Conservation (phyloP, 2,888 invertebrate genomes). For the Mesoligia furuncula region DNA sequence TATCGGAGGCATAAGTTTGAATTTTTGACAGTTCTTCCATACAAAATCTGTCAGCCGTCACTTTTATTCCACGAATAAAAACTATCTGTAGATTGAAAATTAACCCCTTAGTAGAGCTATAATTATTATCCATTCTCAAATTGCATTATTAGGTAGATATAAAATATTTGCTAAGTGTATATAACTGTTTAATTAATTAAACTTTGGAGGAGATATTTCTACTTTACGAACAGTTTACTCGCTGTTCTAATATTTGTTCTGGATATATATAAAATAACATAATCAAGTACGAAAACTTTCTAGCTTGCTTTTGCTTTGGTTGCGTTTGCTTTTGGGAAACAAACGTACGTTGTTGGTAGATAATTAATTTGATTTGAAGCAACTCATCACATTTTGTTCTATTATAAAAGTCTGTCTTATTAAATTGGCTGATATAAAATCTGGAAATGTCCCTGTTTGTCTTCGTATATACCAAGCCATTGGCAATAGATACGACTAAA, state of each 20-base stretch:
- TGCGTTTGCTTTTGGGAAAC: constrained; percentile 4
- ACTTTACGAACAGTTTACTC: constrained; percentile 9
- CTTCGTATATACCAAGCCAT: background rate
- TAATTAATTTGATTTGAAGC: background rate
- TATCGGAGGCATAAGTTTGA: too few species aligned
- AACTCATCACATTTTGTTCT: background rate
- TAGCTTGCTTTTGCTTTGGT: too few species aligned
- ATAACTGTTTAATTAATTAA: constrained; percentile 12
- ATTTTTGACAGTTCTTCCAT: too few species aligned
- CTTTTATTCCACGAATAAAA: too few species aligned
- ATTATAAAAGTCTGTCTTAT: too few species aligned
- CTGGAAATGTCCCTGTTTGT: background rate
- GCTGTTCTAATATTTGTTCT: constrained; percentile 21
- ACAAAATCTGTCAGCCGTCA: too few species aligned
- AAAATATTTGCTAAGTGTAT: constrained; percentile 7
- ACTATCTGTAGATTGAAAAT: too few species aligned
- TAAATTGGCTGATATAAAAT: background rate
- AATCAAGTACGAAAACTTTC: constrained; percentile 11
- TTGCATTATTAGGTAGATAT: background rate
- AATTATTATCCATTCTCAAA: background rate
- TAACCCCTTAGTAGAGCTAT: background rate
- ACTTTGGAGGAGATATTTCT: constrained; percentile 23
- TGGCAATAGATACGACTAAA: background rate
- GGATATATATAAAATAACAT: constrained; percentile 13
- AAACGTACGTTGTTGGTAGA: background rate